Evolutionary conservation across 2,888 invertebrate species (phyloP).

Genomic region (Dugesia japonica): DNA sequence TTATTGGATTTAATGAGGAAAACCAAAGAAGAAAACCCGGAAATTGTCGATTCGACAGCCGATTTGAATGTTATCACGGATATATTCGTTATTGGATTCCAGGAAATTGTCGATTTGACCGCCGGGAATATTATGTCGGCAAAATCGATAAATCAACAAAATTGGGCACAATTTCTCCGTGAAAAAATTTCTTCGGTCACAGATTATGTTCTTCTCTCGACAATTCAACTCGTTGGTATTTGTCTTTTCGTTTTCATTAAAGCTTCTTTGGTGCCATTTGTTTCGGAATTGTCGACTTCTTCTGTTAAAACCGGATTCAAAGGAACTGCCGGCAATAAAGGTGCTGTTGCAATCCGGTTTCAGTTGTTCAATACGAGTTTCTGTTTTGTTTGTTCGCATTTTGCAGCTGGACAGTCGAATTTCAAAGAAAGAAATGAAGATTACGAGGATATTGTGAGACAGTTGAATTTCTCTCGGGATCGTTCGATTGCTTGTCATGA

Average conservation of each 20-base stretch:
- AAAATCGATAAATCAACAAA: slow-evolving; percentile 73
- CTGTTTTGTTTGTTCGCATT: slow-evolving; percentile 94
- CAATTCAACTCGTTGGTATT: slow-evolving; percentile 87
- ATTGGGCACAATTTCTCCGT: slow-evolving; percentile 84
- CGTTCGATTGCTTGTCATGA: slow-evolving; percentile 81
- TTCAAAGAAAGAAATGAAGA: slow-evolving; percentile 83
- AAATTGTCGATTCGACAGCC: slow-evolving; percentile 34
- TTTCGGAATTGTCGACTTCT: slow-evolving; percentile 77
- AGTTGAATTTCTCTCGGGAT: slow-evolving; percentile 56
- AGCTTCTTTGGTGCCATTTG: slow-evolving; percentile 68
- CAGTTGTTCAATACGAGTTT: slow-evolving; percentile 77
- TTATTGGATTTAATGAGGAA: slow-evolving; percentile 60
- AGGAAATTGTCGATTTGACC: slow-evolving; percentile 95
- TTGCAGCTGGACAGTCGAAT: slow-evolving; percentile 94
- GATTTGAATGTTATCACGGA: slow-evolving; percentile 60
- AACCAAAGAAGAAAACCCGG: slow-evolving; percentile 28
- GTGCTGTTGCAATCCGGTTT: slow-evolving; percentile 77
- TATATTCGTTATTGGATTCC: slow-evolving; percentile 90
- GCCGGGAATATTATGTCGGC: slow-evolving; percentile 89
- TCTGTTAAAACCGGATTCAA: slow-evolving; percentile 93
- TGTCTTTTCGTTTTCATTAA: slow-evolving; percentile 83
- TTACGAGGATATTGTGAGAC: slow-evolving; percentile 80
- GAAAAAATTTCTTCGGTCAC: slow-evolving; percentile 72
- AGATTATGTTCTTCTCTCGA: slow-evolving; percentile 72
- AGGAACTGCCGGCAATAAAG: slow-evolving; percentile 92